Evolutionary conservation across 2,888 invertebrate genomes (phyloP), one percentile per base, ranked within the genome.

Genomic region (Tanypteryx hageni): DNA sequence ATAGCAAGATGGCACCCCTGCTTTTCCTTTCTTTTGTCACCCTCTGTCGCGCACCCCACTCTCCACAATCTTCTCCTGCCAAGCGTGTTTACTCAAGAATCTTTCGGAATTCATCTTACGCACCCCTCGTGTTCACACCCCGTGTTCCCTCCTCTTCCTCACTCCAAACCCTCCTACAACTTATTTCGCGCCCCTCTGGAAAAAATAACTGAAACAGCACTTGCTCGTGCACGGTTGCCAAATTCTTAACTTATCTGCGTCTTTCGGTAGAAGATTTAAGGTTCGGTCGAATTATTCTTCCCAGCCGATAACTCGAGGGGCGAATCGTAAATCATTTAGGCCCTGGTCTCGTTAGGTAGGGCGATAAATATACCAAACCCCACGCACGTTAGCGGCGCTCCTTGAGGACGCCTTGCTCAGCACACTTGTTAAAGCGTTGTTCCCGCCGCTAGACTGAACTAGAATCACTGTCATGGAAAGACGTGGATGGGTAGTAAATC

Each of bases 71-170:
- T 18, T 18, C 56, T 10, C 83, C 18, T 44, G 31, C 56, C 83
- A 18, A 18, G 11, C 82, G 56, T 57, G 56, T 16, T 44, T 14
- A 16, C 68, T 68, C 89, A 68, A 89, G 89, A 89, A 89, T 64
- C 64, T 68, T 89, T 64, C 44, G 44, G 64, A 61, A 86, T 86
- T 86, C 89, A 61, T 89, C 89, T 89, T 64, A 16, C n/a, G 89
- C 61, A 4, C 89, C 89, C 68, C 44, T 64, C 64, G 16, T 10
- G 68, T 27, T 44, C 44, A 13, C 83, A 31, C 5, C 83, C 18
- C 64, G n/a, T 64, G 64, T n/a, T 7, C 13, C 14, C 4, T 16
- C 83, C 56, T 18, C 56, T 44, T 56, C 18, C 56, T 44, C 18
- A n/a, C 16, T n/a, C n/a, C n/a, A n/a, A 11, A 18, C 56, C 0